These are phyloP conservation scores for Dasysyrphus albostriatus DNA, from an alignment of 2,888 invertebrate species.

Conservation along the genomic window DNA sequence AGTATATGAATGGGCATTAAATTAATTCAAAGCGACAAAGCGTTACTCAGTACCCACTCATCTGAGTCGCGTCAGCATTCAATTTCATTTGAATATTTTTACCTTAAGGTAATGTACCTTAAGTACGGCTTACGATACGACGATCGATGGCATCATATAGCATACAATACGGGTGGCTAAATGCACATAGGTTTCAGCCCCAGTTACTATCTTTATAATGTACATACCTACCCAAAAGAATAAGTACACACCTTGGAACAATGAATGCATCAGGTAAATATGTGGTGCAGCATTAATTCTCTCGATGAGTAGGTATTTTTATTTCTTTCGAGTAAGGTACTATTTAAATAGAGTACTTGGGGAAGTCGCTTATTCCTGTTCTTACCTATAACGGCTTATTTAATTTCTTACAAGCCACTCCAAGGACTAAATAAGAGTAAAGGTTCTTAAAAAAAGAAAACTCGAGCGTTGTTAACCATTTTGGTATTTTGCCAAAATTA, in stretches of 20 bases:
- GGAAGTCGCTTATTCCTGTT: neutral
- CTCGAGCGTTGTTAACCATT: too few species aligned
- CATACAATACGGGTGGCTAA: conserved; percentile 20
- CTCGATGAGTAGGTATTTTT: conserved; percentile 39
- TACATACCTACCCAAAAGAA: neutral
- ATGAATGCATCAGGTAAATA: conserved; percentile 58
- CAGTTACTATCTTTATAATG: neutral
- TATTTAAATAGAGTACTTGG: neutral
- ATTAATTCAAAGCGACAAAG: conserved; percentile 67
- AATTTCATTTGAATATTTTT: conserved; percentile 56
- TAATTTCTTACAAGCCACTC: too few species aligned
- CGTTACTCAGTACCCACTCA: conserved; percentile 70
- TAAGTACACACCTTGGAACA: conserved; percentile 46
- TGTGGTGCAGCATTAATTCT: conserved; percentile 59
- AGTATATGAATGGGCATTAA: conserved; percentile 19
- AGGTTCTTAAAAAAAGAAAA: too few species aligned
- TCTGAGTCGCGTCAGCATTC: conserved; percentile 69
- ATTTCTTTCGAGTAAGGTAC: conserved; percentile 21
- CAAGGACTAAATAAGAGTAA: too few species aligned
- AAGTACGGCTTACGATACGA: neutral
- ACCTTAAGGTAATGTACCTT: neutral
- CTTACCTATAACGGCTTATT: too few species aligned
- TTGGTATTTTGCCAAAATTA: too few species aligned
- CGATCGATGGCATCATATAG: neutral
- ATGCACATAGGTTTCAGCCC: neutral